Base-by-base conservation (phyloP, 2,888 invertebrate species). In the Pachydiplax longipennis region DNA sequence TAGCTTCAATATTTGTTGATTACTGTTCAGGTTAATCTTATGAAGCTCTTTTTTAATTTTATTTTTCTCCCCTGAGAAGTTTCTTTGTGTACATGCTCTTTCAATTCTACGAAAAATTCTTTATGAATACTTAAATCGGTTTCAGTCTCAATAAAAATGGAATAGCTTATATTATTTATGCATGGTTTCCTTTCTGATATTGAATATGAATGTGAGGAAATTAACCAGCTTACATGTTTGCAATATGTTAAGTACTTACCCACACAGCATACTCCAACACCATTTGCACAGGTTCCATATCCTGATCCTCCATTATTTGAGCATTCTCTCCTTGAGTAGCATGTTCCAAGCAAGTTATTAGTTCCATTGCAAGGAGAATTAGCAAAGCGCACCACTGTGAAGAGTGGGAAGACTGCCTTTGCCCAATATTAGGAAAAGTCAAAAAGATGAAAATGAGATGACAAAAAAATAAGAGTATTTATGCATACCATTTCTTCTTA, bases 211-310 rank as follows among this genome's bases (percentile, higher is more conserved):
- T 58, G 58, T 1, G 8, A 8, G 58, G 8, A 13, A 58, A 13
- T 18, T 58, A 58, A 58, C 8, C 18, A 2, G 13, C 58, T 58
- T 13, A 8, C 58, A 5, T 58, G 5, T 58, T n/a, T 5, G 58
- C 73, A 31, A 65, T 10, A 13, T 73, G 6, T 73, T 0, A 31
- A 31, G 73, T 92, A 95, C 96, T 96, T 94, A 98, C 98, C 96
- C 91, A 97, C 95, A 93, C 98, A 98, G 93, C 98, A 98, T 91
- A 97, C 95, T 4, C 98, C 98, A 92, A 97, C 95, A 91, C 95
- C 95, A 37, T 95, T 95, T 5, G 97, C 97, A 93, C 98, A 98
- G 18, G 94, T 94, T 18, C 97, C 98, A 0, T 97, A 96, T 80
- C 96, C 94, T 12, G 96, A 96, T 0, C 98, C 98, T 91, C 96